A percentile compares a stretch with the other conserved stretches of the same genome.
These are phyloP conservation scores for Icerya purchasi DNA, from an alignment of 2,888 invertebrate species.

Conservation along the genomic window DNA sequence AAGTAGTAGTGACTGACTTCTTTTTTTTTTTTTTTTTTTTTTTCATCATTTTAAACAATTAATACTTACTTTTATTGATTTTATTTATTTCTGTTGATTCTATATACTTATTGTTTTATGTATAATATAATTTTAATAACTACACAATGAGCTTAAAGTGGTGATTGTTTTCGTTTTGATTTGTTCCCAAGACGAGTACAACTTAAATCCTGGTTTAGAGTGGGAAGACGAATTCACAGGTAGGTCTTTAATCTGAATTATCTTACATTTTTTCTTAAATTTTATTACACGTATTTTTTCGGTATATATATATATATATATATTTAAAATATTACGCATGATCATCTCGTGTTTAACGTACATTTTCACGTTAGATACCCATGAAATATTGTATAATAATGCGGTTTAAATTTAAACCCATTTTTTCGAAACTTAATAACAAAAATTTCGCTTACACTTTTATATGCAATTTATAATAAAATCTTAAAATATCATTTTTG, in stretches of 20 bases:
- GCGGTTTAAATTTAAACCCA: too few relatives aligned
- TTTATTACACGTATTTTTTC: background rate
- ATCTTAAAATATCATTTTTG: too few relatives aligned
- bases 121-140: constrained; percentile 8
- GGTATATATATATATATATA: background rate
- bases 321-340: background rate
- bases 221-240: constrained; percentile 99
- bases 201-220: constrained; percentile 98
- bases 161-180: constrained; percentile 27
- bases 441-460: too few relatives aligned
- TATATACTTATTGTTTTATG: background rate
- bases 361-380: too few relatives aligned
- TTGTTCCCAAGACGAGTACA: constrained; percentile 85
- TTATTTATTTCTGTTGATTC: background rate
- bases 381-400: too few relatives aligned
- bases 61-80: background rate
- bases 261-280: background rate
- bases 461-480: too few relatives aligned
- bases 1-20: too few relatives aligned
- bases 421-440: too few relatives aligned
- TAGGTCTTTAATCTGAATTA: constrained; percentile 38
- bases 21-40: too few relatives aligned
- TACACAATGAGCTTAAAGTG: constrained; percentile 15
- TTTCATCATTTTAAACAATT: too few relatives aligned
- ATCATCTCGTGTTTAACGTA: too few relatives aligned